A percentile compares a stretch with the other conserved stretches of the same genome.
These are phyloP conservation scores for Hyaena hyaena DNA, from an alignment of 2,113 vertebrate genomes.

Conservation along the genomic window DNA sequence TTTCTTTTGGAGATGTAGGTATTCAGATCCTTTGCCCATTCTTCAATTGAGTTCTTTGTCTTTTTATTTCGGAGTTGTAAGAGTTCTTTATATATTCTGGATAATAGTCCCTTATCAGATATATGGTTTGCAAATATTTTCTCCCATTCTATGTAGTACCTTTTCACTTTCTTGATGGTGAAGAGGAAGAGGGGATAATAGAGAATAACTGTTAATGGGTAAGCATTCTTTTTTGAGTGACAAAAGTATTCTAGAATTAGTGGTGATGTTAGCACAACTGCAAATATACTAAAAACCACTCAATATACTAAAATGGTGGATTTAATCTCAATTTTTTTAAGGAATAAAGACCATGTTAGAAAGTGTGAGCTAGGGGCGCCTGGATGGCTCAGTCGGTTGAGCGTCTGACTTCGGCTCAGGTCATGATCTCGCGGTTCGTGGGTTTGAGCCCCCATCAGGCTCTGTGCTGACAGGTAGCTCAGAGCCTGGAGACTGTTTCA, in stretches of 20 bases:
- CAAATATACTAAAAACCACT: constrained; percentile 12
- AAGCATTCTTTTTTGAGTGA: neutral
- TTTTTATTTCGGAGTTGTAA: neutral
- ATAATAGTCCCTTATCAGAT: neutral
- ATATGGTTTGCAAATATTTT: constrained; percentile 32
- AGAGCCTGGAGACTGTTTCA: too few species aligned
- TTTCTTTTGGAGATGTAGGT: neutral
- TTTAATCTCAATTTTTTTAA: neutral
- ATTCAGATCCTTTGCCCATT: neutral
- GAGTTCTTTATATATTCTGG: constrained; percentile 13
- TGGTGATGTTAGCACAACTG: neutral
- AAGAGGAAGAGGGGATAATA: neutral
- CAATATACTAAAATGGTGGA: neutral
- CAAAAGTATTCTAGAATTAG: neutral
- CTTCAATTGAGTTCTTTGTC: neutral
- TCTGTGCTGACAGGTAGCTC: too few species aligned
- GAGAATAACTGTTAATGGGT: neutral
- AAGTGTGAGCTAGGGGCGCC: neutral
- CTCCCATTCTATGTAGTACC: neutral
- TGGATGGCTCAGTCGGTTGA: too few species aligned
- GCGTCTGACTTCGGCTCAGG: too few species aligned
- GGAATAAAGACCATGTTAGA: constrained; percentile 35
- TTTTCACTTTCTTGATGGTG: constrained; percentile 1
- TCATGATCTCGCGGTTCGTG: too few species aligned
- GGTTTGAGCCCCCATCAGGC: too few species aligned